Conservation (phyloP, 2,113 vertebrate species). For the Thunnus maccoyii region DNA sequence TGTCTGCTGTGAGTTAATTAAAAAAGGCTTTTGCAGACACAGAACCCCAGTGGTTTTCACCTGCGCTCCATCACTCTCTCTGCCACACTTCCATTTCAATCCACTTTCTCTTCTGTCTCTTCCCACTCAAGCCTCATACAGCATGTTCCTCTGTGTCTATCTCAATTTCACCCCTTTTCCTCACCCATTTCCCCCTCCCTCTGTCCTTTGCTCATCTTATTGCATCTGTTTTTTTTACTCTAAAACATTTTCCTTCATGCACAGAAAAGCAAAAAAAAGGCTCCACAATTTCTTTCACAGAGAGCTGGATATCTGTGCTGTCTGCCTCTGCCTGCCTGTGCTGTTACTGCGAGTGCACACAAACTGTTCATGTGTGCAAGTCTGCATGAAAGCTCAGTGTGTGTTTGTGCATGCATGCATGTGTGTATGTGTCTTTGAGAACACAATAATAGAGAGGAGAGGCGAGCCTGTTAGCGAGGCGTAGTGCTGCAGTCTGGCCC, state of each 20-base stretch:
- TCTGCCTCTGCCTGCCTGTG: slow-evolving; percentile 11
- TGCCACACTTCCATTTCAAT: slow-evolving; percentile 35
- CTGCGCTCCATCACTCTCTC: slow-evolving; percentile 42
- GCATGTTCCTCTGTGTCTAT: slow-evolving; percentile 1
- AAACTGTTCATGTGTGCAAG: slow-evolving; percentile 32
- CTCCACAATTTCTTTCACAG: not conserved
- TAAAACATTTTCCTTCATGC: slow-evolving; percentile 22
- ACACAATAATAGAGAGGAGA: slow-evolving; percentile 57
- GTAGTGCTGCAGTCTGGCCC: slow-evolving; percentile 59
- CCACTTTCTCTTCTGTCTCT: slow-evolving; percentile 38
- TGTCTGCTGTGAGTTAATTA: slow-evolving; percentile 70
- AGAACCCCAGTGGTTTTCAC: slow-evolving; percentile 59
- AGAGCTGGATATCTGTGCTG: slow-evolving; percentile 12
- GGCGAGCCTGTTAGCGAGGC: slow-evolving; percentile 59
- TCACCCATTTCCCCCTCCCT: not conserved
- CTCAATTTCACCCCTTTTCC: slow-evolving; percentile 25
- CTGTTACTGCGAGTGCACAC: slow-evolving; percentile 7
- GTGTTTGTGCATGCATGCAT: not conserved
- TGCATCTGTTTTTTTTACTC: slow-evolving; percentile 15
- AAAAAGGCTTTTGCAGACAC: slow-evolving; percentile 58
- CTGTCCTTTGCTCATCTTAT: not conserved
- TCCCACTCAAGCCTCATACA: slow-evolving; percentile 41
- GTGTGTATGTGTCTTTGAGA: slow-evolving; percentile 33
- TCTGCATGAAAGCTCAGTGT: slow-evolving; percentile 34
- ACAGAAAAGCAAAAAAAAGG: slow-evolving; percentile 9